These are phyloP conservation scores for Margarornis squamiger DNA, from an alignment of 2,797 vertebrate species.

Conservation along the genomic window DNA sequence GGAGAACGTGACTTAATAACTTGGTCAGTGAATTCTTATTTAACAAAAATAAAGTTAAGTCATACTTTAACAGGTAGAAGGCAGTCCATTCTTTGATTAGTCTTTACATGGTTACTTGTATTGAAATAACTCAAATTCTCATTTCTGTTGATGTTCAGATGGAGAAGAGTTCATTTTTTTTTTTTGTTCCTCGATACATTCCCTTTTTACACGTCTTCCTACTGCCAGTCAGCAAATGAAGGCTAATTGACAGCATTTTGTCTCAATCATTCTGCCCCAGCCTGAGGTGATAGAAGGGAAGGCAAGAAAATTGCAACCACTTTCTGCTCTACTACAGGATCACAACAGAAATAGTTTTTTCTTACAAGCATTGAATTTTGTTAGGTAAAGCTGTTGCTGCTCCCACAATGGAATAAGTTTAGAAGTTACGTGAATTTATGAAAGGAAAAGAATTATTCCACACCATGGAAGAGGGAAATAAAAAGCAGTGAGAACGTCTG, in stretches of 20 bases:
- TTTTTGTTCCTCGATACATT: neutral
- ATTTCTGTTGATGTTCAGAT: neutral
- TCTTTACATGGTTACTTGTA: neutral
- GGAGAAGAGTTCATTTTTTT: neutral
- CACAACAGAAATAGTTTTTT: neutral
- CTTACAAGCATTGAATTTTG: neutral
- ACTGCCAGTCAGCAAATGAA: neutral
- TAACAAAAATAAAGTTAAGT: neutral
- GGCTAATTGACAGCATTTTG: neutral
- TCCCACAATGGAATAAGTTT: neutral
- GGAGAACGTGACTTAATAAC: neutral
- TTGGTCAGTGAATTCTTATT: neutral
- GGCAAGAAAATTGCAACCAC: neutral
- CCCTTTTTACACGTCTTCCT: neutral
- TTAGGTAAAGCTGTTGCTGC: neutral
- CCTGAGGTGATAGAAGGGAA: neutral
- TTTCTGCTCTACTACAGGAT: neutral
- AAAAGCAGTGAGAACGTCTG: accelerated
- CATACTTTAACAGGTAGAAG: neutral
- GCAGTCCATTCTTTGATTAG: neutral
- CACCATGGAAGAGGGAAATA: neutral
- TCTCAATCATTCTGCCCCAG: neutral
- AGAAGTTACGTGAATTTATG: neutral
- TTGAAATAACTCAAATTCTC: neutral
- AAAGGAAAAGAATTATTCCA: neutral